A percentile compares a stretch with the other conserved stretches of the same genome.
These are phyloP conservation scores for Oikopleura vanhoeffeni DNA, from an alignment of 23 tunicate species.

Conservation along the genomic window DNA sequence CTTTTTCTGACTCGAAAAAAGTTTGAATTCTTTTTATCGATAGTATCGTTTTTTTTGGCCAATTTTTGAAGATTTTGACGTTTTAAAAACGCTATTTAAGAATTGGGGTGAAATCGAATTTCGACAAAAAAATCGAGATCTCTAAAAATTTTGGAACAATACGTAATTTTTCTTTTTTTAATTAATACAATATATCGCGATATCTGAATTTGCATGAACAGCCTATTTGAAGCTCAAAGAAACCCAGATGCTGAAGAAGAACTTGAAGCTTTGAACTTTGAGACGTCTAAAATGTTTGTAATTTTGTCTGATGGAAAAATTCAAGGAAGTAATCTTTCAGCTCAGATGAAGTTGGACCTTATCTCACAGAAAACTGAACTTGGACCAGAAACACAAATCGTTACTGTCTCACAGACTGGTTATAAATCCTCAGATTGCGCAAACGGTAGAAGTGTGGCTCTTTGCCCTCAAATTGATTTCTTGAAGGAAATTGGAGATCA, in stretches of 20 bases:
- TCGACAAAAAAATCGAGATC: too few relatives aligned
- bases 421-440: background rate
- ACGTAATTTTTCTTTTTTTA: too few relatives aligned
- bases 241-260: background rate
- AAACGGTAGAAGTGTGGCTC: background rate
- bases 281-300: background rate
- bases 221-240: background rate
- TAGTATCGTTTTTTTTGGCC: too few relatives aligned
- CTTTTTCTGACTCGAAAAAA: too few relatives aligned
- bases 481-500: background rate
- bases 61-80: too few relatives aligned
- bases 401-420: background rate
- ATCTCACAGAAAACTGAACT: background rate
- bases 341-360: background rate
- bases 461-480: background rate
- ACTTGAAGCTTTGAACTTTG: background rate
- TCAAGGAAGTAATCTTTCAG: background rate
- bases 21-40: too few relatives aligned
- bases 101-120: too few relatives aligned
- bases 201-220: too few relatives aligned
- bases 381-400: background rate
- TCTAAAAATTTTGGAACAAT: too few relatives aligned
- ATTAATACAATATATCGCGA: too few relatives aligned
- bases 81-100: too few relatives aligned
- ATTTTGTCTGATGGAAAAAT: background rate